Evolutionary conservation across 2,888 invertebrate genomes (phyloP).

Genomic region (Rhagophthalmus giganteus): DNA sequence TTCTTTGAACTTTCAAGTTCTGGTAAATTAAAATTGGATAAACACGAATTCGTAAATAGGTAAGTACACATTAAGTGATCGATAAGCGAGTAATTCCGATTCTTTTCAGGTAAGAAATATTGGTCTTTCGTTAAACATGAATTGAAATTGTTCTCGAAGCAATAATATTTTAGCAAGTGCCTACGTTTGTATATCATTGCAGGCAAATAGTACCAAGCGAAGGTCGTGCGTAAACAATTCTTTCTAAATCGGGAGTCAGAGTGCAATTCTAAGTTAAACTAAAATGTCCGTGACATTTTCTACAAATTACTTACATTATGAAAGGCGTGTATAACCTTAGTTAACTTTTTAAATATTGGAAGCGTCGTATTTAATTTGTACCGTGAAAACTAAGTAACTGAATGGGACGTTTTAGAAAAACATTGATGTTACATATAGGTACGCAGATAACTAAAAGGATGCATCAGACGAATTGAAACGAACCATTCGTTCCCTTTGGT

Average conservation of each 20-base stretch:
- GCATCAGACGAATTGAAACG: slow-evolving; percentile 41
- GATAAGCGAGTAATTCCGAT: no score
- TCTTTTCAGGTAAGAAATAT: no score
- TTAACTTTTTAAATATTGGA: no score
- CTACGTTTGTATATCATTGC: no score
- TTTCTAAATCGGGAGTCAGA: slow-evolving; percentile 41
- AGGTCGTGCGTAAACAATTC: slow-evolving; percentile 44
- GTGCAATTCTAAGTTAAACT: slow-evolving; percentile 40
- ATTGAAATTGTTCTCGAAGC: no score
- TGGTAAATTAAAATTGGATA: slow-evolving; percentile 23
- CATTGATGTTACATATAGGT: slow-evolving; percentile 23
- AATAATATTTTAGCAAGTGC: background rate
- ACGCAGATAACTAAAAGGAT: slow-evolving; percentile 30
- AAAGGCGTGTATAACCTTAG: slow-evolving; percentile 50
- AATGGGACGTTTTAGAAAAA: slow-evolving; percentile 18
- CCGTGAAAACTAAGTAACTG: slow-evolving; percentile 12
- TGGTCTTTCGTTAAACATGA: no score
- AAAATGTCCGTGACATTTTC: slow-evolving; percentile 52
- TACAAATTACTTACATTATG: slow-evolving; percentile 47
- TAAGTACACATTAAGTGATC: no score
- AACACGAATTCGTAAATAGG: slow-evolving; percentile 13
- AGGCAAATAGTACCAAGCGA: no score
- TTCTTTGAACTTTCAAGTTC: slow-evolving; percentile 24
- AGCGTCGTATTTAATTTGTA: slow-evolving; percentile 25
- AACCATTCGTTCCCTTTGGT: slow-evolving; percentile 44